These are phyloP conservation scores for Linnaemya vulpina DNA, from an alignment of 2,888 invertebrate genomes.

Conservation along the genomic window DNA sequence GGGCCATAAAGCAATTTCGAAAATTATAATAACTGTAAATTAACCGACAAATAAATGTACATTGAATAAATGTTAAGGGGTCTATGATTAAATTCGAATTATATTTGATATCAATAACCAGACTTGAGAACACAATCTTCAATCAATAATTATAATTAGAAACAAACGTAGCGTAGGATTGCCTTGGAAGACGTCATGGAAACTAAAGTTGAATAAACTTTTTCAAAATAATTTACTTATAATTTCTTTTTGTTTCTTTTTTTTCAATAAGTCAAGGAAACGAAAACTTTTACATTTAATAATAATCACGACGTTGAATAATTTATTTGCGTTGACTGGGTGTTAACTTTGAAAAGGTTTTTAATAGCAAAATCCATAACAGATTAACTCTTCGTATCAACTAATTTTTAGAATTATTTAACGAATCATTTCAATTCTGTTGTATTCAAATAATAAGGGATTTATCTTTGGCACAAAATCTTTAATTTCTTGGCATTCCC, in stretches of 20 bases:
- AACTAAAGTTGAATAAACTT: conserved; percentile 34
- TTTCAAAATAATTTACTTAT: not conserved
- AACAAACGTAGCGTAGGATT: not conserved
- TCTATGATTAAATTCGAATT: conserved; percentile 29
- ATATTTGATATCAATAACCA: conserved; percentile 1
- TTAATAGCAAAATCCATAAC: not conserved
- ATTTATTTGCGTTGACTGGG: not conserved
- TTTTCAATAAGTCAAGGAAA: not conserved
- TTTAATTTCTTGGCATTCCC: conserved; percentile 27
- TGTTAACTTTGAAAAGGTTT: not conserved
- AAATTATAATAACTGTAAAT: conserved; percentile 10
- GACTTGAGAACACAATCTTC: not conserved
- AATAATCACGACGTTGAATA: not conserved
- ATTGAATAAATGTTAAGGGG: not conserved
- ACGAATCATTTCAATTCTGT: not conserved
- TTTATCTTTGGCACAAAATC: conserved; percentile 3
- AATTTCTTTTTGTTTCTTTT: no score
- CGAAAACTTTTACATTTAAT: not conserved
- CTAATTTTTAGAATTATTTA: not conserved
- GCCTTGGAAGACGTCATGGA: not conserved
- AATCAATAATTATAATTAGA: conserved; percentile 24
- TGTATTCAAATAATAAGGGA: conserved; percentile 5
- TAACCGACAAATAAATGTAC: conserved; percentile 6
- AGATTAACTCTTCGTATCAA: not conserved
- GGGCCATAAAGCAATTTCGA: conserved; percentile 25